Conservation (phyloP, 2,888 invertebrate genomes). For the Spicauda simplicius region DNA sequence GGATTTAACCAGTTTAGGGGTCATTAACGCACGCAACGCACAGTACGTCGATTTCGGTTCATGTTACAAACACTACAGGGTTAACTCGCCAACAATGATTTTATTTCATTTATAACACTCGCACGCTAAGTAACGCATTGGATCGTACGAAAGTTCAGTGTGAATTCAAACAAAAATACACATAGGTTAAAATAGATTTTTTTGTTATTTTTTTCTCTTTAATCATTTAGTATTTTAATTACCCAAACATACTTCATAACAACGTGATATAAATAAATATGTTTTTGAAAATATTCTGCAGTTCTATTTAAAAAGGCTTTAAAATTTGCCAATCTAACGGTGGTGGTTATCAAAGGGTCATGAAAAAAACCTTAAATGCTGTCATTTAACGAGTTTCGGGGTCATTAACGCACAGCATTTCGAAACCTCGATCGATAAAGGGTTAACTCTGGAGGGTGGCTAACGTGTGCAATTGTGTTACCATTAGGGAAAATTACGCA, state of each 20-base stretch:
- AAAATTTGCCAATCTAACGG: neutral
- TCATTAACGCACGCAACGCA: constrained; percentile 79
- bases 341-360: neutral
- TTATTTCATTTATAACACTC: neutral
- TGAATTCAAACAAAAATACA: neutral
- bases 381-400: constrained; percentile 68
- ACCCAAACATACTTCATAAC: too few relatives aligned
- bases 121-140: neutral
- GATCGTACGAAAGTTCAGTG: neutral
- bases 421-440: neutral
- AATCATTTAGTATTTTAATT: too few relatives aligned
- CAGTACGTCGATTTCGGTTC: constrained; percentile 47
- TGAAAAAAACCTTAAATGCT: too few relatives aligned
- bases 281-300: too few relatives aligned
- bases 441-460: constrained; percentile 9
- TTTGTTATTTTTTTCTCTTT: too few relatives aligned
- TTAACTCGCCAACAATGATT: constrained; percentile 9
- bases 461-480: neutral
- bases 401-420: constrained; percentile 69
- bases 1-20: constrained; percentile 72
- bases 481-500: neutral
- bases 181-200: too few relatives aligned
- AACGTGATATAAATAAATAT: too few relatives aligned
- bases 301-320: too few relatives aligned
- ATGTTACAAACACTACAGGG: constrained; percentile 5